These are phyloP conservation scores for Stichopus horrens DNA, from an alignment of 53 echinoderm and acorn worm genomes.

Conservation along the genomic window DNA sequence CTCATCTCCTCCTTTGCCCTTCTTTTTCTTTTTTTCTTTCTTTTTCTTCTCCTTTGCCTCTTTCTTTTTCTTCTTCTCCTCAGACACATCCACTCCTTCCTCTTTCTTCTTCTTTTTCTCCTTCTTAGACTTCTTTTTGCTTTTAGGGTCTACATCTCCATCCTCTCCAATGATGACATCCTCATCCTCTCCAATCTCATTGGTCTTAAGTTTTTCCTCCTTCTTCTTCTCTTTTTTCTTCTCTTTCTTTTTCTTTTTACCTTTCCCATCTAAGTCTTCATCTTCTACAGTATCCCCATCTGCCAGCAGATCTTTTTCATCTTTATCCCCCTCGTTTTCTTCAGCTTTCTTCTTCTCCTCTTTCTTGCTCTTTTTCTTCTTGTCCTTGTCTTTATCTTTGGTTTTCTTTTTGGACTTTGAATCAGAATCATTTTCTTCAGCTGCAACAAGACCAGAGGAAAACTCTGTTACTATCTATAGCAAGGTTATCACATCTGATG, in stretches of 20 bases:
- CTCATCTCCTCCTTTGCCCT: constrained; percentile 46
- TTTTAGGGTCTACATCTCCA: constrained; percentile 14
- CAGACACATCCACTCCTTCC: constrained; percentile 20
- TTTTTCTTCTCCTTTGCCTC: constrained; percentile 20
- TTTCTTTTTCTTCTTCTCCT: constrained; percentile 13
- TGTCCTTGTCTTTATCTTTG: constrained; percentile 32
- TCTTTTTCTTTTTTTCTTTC: constrained; percentile 51
- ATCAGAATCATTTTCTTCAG: constrained; percentile 37
- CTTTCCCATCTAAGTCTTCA: constrained; percentile 27
- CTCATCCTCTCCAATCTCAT: not conserved
- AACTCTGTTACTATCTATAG: not conserved
- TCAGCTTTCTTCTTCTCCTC: constrained; percentile 33
- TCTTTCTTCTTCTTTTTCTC: constrained; percentile 28
- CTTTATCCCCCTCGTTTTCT: not conserved
- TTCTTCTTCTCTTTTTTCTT: constrained; percentile 14
- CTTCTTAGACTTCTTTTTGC: constrained; percentile 26
- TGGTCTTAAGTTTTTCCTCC: not conserved
- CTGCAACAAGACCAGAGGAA: not conserved
- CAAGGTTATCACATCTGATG: not conserved
- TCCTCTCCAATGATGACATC: not conserved
- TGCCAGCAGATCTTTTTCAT: constrained; percentile 33
- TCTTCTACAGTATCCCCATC: constrained; percentile 13
- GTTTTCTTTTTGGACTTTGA: constrained; percentile 45
- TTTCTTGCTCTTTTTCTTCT: constrained; percentile 39
- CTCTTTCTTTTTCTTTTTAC: constrained; percentile 36